Evolutionary conservation across 2,113 vertebrate species (phyloP).

Genomic region (Melanostigma gelatinosum): DNA sequence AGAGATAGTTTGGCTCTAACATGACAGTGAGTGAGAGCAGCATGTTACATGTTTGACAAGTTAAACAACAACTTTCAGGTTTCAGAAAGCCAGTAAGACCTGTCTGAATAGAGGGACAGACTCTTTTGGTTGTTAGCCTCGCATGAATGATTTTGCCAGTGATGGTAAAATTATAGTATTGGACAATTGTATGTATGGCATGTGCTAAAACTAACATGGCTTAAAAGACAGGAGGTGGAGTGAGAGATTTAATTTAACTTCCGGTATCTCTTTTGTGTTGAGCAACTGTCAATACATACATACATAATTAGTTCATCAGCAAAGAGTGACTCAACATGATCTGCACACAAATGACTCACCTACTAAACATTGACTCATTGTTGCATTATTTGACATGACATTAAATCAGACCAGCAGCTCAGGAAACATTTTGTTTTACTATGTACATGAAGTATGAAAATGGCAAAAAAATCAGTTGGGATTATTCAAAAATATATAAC

Average conservation of each 20-base stretch:
- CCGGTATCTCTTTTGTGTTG: not conserved
- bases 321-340: conserved; percentile 10
- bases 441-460: not conserved
- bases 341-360: not conserved
- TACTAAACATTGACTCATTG: no score
- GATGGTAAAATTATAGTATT: no score
- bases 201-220: no score
- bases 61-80: not conserved
- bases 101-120: not conserved
- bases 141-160: no score
- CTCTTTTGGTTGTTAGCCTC: not conserved
- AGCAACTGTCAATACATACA: not conserved
- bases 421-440: no score
- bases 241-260: not conserved
- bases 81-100: not conserved
- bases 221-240: not conserved
- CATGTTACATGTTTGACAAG: not conserved
- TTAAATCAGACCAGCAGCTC: not conserved
- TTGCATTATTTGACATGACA: not conserved
- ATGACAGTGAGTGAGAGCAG: not conserved
- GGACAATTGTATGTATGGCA: no score
- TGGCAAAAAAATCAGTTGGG: not conserved
- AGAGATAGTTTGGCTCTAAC: not conserved
- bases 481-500: not conserved
- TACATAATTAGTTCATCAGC: no score